Evolutionary conservation across 2,888 invertebrate genomes (phyloP).

Genomic region (Drosophila kambysellisi): DNA sequence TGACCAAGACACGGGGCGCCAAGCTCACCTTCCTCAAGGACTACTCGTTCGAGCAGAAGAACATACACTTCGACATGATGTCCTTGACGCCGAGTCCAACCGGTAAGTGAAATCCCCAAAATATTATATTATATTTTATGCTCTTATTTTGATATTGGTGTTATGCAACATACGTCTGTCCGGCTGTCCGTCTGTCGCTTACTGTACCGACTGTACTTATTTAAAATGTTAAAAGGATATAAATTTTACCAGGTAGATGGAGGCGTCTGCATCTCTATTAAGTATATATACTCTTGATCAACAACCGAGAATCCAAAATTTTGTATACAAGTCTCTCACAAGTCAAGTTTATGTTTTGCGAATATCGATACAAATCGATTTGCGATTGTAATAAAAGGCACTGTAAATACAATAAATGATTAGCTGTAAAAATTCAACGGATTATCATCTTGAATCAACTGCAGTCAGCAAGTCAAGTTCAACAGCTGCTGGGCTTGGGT

Average conservation of each 20-base stretch:
- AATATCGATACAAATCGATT: background rate
- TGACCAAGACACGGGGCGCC: slow-evolving; percentile 87
- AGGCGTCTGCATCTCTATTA: background rate
- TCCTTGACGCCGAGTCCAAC: slow-evolving; percentile 91
- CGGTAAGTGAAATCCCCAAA: slow-evolving; percentile 86
- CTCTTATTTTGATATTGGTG: background rate
- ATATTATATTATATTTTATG: background rate
- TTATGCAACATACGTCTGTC: background rate
- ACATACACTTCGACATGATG: slow-evolving; percentile 89
- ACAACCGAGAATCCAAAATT: background rate
- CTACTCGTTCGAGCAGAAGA: slow-evolving; percentile 88
- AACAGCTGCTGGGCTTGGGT: too few species aligned
- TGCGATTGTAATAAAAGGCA: background rate
- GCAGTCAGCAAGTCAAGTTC: too few species aligned
- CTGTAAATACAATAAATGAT: background rate
- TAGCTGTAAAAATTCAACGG: background rate
- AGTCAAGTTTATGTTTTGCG: background rate
- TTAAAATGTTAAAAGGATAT: background rate
- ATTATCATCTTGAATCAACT: too few species aligned
- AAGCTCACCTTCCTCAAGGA: slow-evolving; percentile 88
- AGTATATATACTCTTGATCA: background rate
- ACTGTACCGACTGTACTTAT: background rate
- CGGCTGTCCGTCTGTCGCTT: background rate
- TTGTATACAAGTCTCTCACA: background rate
- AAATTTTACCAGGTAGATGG: background rate